Conservation (phyloP, 23 tunicate genomes). For the Ascidia mentula region DNA sequence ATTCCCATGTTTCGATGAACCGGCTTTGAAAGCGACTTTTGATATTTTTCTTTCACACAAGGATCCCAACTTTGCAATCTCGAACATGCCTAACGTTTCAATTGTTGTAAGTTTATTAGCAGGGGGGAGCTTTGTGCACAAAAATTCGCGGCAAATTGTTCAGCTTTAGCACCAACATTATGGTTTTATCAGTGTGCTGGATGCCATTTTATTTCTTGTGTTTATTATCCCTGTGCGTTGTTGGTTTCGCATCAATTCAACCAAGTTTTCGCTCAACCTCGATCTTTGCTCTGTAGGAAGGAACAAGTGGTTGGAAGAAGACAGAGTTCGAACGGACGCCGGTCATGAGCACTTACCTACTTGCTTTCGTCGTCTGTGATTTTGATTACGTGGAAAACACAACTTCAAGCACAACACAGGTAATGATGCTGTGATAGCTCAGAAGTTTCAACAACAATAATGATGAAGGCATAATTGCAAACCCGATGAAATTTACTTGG, state of each 20-base stretch:
- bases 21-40: conserved; percentile 78
- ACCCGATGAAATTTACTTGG: no score
- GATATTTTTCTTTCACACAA: conserved; percentile 63
- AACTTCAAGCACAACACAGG: conserved; percentile 5
- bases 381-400: conserved; percentile 40
- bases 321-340: conserved; percentile 41
- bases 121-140: no score
- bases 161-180: no score
- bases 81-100: conserved; percentile 62
- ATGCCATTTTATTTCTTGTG: no score
- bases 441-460: no score
- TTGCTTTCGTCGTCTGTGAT: conserved; percentile 72
- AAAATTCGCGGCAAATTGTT: no score
- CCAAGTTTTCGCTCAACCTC: no score
- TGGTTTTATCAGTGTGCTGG: no score
- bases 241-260: no score
- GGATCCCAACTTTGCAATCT: conserved; percentile 56
- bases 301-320: conserved; percentile 34
- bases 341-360: conserved; percentile 60
- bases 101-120: conserved; percentile 36
- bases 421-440: neutral
- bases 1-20: conserved; percentile 91
- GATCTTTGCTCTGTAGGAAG: no score
- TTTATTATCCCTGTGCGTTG: no score
- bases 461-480: no score